phyloP scores from a whole-genome alignment of 2,797 vertebrate species.

The Megalops cyprinoides region DNA sequence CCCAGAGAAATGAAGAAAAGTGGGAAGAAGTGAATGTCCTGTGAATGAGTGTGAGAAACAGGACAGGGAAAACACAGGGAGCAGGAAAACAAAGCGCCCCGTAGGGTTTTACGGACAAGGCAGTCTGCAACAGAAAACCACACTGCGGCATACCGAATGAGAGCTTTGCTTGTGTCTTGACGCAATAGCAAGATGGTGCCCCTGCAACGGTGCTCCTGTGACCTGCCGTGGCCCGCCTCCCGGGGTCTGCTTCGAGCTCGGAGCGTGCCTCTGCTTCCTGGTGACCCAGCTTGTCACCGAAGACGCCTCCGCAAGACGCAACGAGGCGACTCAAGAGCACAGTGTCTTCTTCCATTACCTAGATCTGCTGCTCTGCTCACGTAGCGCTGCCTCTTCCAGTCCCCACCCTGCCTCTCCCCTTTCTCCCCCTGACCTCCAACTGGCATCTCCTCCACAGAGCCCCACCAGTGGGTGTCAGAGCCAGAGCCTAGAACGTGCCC shows the following conservation, averaged over 20 bases:
- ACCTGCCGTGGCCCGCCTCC: too few relatives aligned
- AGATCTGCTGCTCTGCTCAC: slow-evolving; percentile 16
- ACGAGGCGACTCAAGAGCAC: slow-evolving; percentile 5
- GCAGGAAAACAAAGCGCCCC: slow-evolving; percentile 49
- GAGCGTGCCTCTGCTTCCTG: background rate
- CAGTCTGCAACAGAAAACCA: background rate
- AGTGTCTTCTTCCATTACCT: slow-evolving; percentile 30
- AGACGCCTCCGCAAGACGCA: slow-evolving; percentile 12
- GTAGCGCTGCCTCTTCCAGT: background rate
- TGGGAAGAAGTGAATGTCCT: slow-evolving; percentile 37
- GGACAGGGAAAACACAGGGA: slow-evolving; percentile 40
- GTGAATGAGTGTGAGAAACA: slow-evolving; percentile 28
- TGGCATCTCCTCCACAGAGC: background rate
- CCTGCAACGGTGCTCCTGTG: background rate
- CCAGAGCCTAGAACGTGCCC: too few relatives aligned
- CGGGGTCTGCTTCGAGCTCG: too few relatives aligned
- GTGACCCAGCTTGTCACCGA: slow-evolving; percentile 12
- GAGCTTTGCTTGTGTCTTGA: background rate
- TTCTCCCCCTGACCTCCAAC: background rate
- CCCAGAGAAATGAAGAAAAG: slow-evolving; percentile 64
- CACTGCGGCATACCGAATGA: background rate
- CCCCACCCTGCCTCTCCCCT: background rate
- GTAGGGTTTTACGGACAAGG: background rate
- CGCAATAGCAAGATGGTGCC: background rate
- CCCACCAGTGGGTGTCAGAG: background rate